These are phyloP conservation scores for Caenorhabditis elegans DNA, from an alignment of 1,140 invertebrate species.

Conservation along the genomic window DNA sequence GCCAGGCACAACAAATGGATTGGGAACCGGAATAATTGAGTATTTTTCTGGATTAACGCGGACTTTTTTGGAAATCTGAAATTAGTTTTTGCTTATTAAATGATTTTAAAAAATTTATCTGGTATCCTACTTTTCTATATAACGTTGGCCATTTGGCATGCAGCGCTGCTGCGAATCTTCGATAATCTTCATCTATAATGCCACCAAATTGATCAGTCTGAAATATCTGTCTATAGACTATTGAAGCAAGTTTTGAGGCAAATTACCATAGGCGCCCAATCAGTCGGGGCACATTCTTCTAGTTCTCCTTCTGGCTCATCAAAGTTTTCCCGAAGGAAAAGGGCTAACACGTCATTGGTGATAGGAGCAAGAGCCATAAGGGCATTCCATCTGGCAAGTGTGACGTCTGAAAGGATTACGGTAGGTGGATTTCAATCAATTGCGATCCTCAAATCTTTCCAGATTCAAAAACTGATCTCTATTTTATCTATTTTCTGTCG, in stretches of 20 bases:
- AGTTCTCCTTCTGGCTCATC: constrained; percentile 59
- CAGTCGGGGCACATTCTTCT: constrained; percentile 53
- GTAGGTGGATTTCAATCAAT: too few species aligned
- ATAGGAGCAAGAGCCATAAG: constrained; percentile 41
- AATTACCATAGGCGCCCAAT: constrained; percentile 48
- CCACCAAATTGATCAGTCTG: constrained; percentile 42
- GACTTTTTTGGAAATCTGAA: constrained; percentile 75
- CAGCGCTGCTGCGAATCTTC: constrained; percentile 67
- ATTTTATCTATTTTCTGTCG: not conserved
- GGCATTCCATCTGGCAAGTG: constrained; percentile 51
- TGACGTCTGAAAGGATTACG: constrained; percentile 52
- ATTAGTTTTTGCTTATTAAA: not conserved
- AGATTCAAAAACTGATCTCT: not conserved
- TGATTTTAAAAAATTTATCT: not conserved
- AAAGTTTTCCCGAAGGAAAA: constrained; percentile 56
- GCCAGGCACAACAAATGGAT: constrained; percentile 88
- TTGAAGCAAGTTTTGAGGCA: too few species aligned
- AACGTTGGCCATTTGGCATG: constrained; percentile 79
- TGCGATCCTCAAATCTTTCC: too few species aligned
- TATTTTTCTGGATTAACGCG: constrained; percentile 73
- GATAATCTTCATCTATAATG: constrained; percentile 74
- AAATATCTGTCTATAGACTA: too few species aligned
- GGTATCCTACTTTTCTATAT: constrained; percentile 71
- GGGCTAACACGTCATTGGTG: constrained; percentile 37
- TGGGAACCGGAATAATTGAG: constrained; percentile 82